Conservation (phyloP, 2,888 invertebrate species). For the Diachrysia chrysitis region DNA sequence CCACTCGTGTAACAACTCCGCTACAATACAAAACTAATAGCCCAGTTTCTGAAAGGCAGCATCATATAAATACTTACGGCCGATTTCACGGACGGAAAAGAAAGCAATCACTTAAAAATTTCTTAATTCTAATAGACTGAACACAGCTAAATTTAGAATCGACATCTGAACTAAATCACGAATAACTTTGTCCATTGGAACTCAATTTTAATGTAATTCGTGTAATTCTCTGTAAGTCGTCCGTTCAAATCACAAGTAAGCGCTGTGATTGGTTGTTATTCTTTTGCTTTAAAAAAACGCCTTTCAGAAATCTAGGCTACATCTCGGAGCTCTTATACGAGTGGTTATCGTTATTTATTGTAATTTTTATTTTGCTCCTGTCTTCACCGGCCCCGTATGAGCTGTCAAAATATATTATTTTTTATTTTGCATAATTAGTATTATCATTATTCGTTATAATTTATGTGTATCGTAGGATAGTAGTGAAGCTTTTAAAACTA, state of each 20-base stretch:
- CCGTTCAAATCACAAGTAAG: no score
- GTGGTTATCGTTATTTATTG: slow-evolving; percentile 63
- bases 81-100: no score
- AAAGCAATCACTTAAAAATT: no score
- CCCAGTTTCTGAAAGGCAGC: background rate
- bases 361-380: slow-evolving; percentile 83
- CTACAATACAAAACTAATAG: background rate
- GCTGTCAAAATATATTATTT: slow-evolving; percentile 56
- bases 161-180: no score
- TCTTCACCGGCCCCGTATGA: slow-evolving; percentile 83
- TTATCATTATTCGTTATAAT: slow-evolving; percentile 25
- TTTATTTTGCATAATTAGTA: slow-evolving; percentile 61
- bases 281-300: background rate
- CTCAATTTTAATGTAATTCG: background rate
- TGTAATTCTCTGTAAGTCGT: no score
- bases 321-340: slow-evolving; percentile 68
- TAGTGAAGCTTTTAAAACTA: background rate
- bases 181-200: no score
- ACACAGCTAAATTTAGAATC: no score
- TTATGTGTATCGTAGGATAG: slow-evolving; percentile 12
- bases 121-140: no score
- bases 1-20: slow-evolving; percentile 50
- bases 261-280: no score
- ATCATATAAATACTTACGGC: no score
- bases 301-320: background rate